phyloP scores from a whole-genome alignment of 2,888 invertebrate species.

The Patella pellucida region DNA sequence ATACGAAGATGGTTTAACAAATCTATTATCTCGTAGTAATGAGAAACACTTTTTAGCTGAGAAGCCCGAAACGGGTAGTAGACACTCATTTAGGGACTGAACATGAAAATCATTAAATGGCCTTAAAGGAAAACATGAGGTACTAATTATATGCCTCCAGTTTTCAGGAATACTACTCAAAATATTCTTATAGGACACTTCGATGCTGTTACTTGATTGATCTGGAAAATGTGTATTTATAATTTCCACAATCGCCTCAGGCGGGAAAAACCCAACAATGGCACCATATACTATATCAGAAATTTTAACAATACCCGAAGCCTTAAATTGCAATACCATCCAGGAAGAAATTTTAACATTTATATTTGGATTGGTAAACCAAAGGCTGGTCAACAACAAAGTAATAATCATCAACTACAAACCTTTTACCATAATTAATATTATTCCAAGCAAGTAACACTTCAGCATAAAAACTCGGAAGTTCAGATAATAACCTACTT shows the following conservation, averaged over 20 bases:
- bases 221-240: neutral
- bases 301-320: neutral
- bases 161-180: neutral
- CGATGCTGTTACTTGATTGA: neutral
- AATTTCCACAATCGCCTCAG: neutral
- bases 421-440: neutral
- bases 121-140: neutral
- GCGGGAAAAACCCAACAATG: neutral
- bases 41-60: neutral
- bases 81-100: neutral
- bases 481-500: neutral
- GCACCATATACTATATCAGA: neutral
- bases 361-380: neutral
- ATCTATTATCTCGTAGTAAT: neutral
- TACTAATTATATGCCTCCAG: neutral
- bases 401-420: neutral
- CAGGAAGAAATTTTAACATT: neutral
- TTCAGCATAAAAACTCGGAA: neutral
- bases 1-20: neutral
- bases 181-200: neutral
- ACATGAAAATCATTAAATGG: neutral
- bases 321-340: neutral
- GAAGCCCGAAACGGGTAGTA: neutral
- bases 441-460: neutral
- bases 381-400: neutral